Conservation (phyloP, 2,113 vertebrate species). For the Lasiurus borealis region DNA sequence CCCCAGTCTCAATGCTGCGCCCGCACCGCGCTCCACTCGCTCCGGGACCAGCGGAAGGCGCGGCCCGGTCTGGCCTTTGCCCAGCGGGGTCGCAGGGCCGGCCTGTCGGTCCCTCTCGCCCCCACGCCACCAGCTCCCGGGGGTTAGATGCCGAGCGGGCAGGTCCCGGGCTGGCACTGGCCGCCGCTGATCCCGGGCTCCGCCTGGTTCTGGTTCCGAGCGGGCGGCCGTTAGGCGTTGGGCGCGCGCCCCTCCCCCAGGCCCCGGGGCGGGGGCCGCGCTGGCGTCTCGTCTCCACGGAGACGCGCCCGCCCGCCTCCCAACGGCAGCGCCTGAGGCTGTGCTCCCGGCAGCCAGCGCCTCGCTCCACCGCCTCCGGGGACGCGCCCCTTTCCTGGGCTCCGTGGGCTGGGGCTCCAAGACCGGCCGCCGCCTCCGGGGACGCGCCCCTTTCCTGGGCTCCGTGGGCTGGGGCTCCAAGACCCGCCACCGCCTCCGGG, state of each 20-base stretch:
- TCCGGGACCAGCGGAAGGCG: not conserved
- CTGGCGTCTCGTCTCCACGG: not conserved
- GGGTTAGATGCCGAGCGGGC: not conserved
- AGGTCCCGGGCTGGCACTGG: not conserved
- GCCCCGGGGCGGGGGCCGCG: rapidly evolving
- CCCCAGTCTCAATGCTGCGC: too few relatives aligned
- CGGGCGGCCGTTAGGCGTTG: not conserved
- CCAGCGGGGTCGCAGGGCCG: too few relatives aligned
- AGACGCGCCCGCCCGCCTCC: not conserved
- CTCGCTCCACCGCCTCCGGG: too few relatives aligned
- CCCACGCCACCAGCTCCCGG: not conserved
- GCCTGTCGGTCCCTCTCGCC: not conserved
- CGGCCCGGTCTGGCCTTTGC: not conserved
- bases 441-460: not conserved
- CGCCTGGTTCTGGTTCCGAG: rapidly evolving
- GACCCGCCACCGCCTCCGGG: too few relatives aligned
- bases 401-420: not conserved
- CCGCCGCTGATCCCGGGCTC: not conserved
- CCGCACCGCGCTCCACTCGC: not conserved
- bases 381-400: not conserved
- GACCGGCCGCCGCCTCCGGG: too few relatives aligned
- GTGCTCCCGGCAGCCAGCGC: too few relatives aligned
- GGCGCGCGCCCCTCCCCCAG: not conserved
- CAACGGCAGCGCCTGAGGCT: rapidly evolving
- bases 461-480: not conserved